Evolutionary conservation across 2,888 invertebrate species (phyloP), one percentile per base, ranked within the genome.

Genomic region (Onthophagus sagittarius): DNA sequence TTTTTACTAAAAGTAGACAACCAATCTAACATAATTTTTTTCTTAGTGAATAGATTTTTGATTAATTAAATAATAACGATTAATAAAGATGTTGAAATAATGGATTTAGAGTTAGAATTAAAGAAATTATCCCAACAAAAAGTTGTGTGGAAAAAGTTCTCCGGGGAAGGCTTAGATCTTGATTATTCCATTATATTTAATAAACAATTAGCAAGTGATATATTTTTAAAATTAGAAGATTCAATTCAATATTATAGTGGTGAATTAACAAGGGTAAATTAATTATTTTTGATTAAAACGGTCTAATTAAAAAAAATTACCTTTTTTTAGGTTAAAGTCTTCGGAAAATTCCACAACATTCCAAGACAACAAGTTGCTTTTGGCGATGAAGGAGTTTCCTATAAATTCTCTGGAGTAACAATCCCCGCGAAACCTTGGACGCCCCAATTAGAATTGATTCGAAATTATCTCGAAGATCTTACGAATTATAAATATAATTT

Each of bases 331-430:
- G 82, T 84, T 76, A 88, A 89, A 79, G 88, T 93, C 0, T 92
- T 90, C 81, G 92, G 92, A 9, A 91, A 91, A 84, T 88, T 89
- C 84, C 88, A 90, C 78, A 85, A 89, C 63, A 88, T 92, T 77
- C 92, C 92, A 6, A 86, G 92, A 39, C 90, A 91, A 81, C 92
- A 92, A 87, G 91, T 90, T 1, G 91, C 92, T 0, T 90, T 88
- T 80, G 92, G 92, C 2, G 90, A 92, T 79, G 83, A 86, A 9
- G 91, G 91, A 0, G 86, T 92, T 76, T 86, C 86, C 0, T 92
- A 93, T 81, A 89, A 84, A 7, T 93, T 91, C 83, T 92, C 92
- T 7, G 90, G 90, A 9, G 86, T 85, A 7, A 88, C 88, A 0
- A 86, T 92, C 1, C 90, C 91, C 0, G 91, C 92, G 0, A 84